A percentile compares a stretch with the other conserved stretches of the same genome.
These are phyloP conservation scores for Grammatotria lemairii DNA, from an alignment of 2,113 vertebrate species.

Conservation along the genomic window DNA sequence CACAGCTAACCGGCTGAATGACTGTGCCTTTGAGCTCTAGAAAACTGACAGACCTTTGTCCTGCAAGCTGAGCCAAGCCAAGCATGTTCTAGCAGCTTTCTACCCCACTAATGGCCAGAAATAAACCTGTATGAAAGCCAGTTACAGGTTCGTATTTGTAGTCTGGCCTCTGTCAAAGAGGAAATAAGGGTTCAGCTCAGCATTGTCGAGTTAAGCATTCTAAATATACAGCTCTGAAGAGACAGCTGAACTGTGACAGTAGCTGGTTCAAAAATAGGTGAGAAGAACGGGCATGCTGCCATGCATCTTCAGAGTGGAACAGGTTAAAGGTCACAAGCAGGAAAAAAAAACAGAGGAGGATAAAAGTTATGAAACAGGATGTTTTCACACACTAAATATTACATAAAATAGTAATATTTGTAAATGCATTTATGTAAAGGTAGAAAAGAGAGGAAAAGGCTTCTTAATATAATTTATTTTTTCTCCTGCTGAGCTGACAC, in stretches of 20 bases:
- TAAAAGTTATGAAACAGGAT: neutral
- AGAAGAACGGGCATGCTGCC: constrained; percentile 12
- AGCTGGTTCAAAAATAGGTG: neutral
- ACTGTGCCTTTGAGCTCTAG: neutral
- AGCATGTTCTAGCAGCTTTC: constrained; percentile 19
- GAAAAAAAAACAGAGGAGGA: neutral
- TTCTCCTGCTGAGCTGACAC: neutral
- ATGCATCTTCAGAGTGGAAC: neutral
- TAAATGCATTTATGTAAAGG: neutral
- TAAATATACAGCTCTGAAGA: constrained; percentile 28
- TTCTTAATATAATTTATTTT: neutral
- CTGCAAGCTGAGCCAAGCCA: neutral
- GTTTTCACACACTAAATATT: neutral
- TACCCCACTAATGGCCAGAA: neutral
- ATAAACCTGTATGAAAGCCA: constrained; percentile 10
- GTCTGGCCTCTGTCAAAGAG: neutral
- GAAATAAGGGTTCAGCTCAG: neutral
- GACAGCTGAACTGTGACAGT: constrained; percentile 17
- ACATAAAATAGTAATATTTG: neutral
- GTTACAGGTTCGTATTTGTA: constrained; percentile 11
- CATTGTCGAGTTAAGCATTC: neutral
- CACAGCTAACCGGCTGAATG: neutral
- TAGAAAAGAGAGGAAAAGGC: neutral
- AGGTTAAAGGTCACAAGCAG: constrained; percentile 31
- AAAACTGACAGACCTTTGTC: constrained; percentile 37